Conservation (phyloP, 2,888 invertebrate genomes). For the Glyphotaelius pellucidus region DNA sequence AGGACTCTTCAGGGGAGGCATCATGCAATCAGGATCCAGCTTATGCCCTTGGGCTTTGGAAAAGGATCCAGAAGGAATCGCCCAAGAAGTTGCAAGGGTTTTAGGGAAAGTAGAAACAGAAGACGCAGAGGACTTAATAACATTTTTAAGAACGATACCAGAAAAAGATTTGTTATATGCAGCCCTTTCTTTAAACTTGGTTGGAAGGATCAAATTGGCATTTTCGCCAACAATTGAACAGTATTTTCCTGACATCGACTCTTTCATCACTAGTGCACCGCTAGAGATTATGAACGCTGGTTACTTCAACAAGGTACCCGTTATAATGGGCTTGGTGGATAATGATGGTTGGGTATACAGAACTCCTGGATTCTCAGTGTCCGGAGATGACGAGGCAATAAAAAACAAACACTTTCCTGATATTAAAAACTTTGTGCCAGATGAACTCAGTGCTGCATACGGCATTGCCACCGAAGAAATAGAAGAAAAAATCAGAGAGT, state of each 20-base stretch:
- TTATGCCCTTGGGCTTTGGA: conserved; percentile 48
- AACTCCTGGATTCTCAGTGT: background rate
- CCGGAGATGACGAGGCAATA: background rate
- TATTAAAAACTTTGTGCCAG: conserved; percentile 7
- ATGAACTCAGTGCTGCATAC: background rate
- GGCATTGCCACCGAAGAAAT: background rate
- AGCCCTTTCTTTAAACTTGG: conserved; percentile 67
- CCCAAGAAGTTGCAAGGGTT: conserved; percentile 66
- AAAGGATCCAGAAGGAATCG: conserved; percentile 30
- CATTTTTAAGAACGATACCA: conserved; percentile 71
- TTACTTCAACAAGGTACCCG: conserved; percentile 26
- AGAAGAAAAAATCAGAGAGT: conserved; percentile 36
- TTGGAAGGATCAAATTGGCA: conserved; percentile 73
- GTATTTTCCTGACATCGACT: conserved; percentile 71
- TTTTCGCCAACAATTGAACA: conserved; percentile 75
- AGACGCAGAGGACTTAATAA: conserved; percentile 69
- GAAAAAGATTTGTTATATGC: conserved; percentile 70
- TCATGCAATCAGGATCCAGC: conserved; percentile 56
- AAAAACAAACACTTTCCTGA: conserved; percentile 18
- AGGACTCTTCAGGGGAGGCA: conserved; percentile 53
- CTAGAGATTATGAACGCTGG: background rate
- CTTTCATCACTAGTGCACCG: conserved; percentile 73
- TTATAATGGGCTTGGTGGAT: background rate
- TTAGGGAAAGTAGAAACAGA: conserved; percentile 68
- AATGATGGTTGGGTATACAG: conserved; percentile 37